Conservation (phyloP, 2,797 vertebrate genomes). For the Oreochromis mossambicus region DNA sequence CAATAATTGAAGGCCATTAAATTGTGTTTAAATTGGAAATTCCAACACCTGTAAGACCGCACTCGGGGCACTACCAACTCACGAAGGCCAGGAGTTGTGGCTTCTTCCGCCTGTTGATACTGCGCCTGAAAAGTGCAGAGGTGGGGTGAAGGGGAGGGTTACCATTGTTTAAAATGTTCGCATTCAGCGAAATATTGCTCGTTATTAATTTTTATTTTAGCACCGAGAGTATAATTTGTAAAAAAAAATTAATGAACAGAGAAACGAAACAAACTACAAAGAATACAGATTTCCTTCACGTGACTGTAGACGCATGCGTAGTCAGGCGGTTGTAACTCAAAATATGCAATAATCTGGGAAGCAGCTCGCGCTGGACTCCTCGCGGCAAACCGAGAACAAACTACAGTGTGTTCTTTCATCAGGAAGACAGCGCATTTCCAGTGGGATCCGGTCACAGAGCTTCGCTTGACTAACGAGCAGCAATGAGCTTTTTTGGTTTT, state of each 20-base stretch:
- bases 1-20: background rate
- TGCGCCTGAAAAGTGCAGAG: conserved; percentile 14
- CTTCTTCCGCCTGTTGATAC: conserved; percentile 30
- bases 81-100: accelerated
- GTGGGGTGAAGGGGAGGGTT: accelerated
- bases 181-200: accelerated
- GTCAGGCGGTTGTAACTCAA: conserved; percentile 13
- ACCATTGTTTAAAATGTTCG: accelerated
- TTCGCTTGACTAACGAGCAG: conserved; percentile 11
- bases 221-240: accelerated
- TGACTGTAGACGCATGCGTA: conserved; percentile 58
- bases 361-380: conserved; percentile 1
- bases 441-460: background rate
- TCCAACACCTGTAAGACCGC: background rate
- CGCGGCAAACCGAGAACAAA: background rate
- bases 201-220: background rate
- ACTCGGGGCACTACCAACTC: accelerated
- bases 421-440: background rate
- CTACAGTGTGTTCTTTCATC: no score
- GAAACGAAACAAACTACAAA: background rate
- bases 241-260: background rate
- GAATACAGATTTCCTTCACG: background rate
- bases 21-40: background rate
- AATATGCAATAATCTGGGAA: conserved; percentile 32
- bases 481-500: conserved; percentile 92